These are phyloP conservation scores for Drosophila parvula DNA, from an alignment of 1,140 invertebrate genomes.

Conservation along the genomic window DNA sequence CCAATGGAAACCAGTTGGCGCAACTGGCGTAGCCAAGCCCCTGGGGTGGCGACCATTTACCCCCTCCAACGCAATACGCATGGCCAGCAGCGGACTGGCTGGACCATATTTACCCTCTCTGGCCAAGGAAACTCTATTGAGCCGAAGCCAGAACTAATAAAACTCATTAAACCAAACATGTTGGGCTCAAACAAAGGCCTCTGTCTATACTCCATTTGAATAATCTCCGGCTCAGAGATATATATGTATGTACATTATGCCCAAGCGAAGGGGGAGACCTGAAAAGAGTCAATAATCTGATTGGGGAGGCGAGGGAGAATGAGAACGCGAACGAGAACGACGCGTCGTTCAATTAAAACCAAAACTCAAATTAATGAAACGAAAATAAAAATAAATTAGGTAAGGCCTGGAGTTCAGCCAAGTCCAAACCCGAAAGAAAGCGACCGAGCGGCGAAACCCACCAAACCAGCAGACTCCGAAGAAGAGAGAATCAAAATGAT, in stretches of 20 bases:
- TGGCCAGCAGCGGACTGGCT: conserved; percentile 46
- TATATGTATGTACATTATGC: conserved; percentile 20
- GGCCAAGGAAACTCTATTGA: conserved; percentile 30
- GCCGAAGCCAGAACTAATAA: conserved; percentile 67
- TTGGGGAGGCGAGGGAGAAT: conserved; percentile 64
- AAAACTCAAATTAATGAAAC: conserved; percentile 80
- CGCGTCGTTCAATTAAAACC: conserved; percentile 47
- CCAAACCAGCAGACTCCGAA: conserved; percentile 57
- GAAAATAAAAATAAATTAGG: conserved; percentile 78
- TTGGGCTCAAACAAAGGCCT: conserved; percentile 75
- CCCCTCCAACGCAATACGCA: conserved; percentile 40
- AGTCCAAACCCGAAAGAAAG: conserved; percentile 66
- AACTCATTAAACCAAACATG: conserved; percentile 79
- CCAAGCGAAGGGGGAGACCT: conserved; percentile 26
- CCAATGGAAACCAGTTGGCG: conserved; percentile 63
- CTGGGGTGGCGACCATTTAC: conserved; percentile 35
- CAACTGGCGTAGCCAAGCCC: conserved; percentile 49
- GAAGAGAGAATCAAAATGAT: conserved; percentile 66
- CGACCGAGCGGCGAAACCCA: conserved; percentile 33
- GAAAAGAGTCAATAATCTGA: conserved; percentile 77
- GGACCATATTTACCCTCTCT: conserved; percentile 45
- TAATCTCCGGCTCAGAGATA: conserved; percentile 58
- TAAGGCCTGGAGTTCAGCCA: conserved; percentile 37
- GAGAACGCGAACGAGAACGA: conserved; percentile 9
- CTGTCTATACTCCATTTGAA: conserved; percentile 67